These are phyloP conservation scores for Cliona cf. orientalis DNA, from an alignment of 37 sponge, comb jelly and placozoan species.

Conservation along the genomic window DNA sequence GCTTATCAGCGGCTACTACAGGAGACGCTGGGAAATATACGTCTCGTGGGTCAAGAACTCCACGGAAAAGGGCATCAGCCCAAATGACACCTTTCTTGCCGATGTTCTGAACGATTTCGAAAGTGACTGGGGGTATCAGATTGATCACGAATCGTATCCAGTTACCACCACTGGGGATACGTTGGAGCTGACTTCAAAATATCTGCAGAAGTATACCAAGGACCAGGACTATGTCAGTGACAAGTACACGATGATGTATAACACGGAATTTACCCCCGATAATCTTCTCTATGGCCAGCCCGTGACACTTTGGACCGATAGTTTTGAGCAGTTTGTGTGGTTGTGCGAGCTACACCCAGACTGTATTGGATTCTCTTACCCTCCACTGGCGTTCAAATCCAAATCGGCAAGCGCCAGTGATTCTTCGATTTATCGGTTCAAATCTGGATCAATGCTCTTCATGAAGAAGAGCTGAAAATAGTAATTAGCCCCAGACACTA, in stretches of 20 bases:
- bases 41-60: background rate
- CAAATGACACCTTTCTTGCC: conserved; percentile 16
- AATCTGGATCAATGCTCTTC: too few relatives aligned
- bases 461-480: too few relatives aligned
- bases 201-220: conserved; percentile 27
- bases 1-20: conserved; percentile 63
- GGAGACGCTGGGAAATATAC: conserved; percentile 56
- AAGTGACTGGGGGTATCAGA: conserved; percentile 4
- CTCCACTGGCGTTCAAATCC: too few relatives aligned
- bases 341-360: conserved; percentile 44
- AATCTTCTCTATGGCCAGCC: background rate
- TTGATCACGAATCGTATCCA: conserved; percentile 39
- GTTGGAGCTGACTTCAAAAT: conserved; percentile 12
- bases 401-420: too few relatives aligned
- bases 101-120: background rate
- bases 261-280: conserved; percentile 1
- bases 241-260: background rate
- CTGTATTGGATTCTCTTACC: conserved; percentile 54
- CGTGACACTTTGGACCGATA: conserved; percentile 10
- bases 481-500: too few relatives aligned
- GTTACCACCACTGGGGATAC: conserved; percentile 35
- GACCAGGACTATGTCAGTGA: background rate
- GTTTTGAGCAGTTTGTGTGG: conserved; percentile 31
- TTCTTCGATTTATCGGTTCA: too few relatives aligned
- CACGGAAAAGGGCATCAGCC: background rate